Percentiles rank a stretch among this genome's conserved stretches.
Evolutionary conservation across 2,113 vertebrate species (phyloP).

Genomic region (Trematocara macrostoma): DNA sequence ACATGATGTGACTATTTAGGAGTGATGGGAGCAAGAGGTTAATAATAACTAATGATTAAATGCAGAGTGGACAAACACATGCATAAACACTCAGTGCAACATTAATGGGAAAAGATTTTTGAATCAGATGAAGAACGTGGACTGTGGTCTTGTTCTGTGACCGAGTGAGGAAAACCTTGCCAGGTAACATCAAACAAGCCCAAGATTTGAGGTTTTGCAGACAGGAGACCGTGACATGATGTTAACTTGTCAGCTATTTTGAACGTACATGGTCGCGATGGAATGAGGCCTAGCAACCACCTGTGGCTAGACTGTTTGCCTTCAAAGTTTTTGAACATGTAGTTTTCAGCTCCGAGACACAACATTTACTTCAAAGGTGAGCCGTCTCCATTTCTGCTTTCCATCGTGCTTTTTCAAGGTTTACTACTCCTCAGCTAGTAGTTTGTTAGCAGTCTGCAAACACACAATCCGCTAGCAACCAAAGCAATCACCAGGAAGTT

Average conservation of each 20-base stretch:
- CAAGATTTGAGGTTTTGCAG: neutral
- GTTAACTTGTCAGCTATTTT: neutral
- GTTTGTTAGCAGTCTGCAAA: neutral
- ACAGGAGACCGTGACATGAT: neutral
- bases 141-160: neutral
- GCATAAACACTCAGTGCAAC: neutral
- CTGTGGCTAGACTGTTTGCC: neutral
- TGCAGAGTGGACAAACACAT: neutral
- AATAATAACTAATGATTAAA: neutral
- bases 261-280: neutral
- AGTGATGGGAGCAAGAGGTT: neutral
- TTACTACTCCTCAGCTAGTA: neutral
- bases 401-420: neutral
- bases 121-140: neutral
- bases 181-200: neutral
- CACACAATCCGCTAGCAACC: neutral
- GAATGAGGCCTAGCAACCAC: neutral
- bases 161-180: neutral
- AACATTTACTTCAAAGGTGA: neutral
- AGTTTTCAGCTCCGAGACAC: neutral
- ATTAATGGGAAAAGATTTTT: neutral
- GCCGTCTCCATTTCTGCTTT: neutral
- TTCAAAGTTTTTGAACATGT: neutral
- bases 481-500: neutral
- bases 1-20: neutral